These are phyloP conservation scores for Takifugu rubripes DNA, from an alignment of 2,797 vertebrate species.

Conservation along the genomic window DNA sequence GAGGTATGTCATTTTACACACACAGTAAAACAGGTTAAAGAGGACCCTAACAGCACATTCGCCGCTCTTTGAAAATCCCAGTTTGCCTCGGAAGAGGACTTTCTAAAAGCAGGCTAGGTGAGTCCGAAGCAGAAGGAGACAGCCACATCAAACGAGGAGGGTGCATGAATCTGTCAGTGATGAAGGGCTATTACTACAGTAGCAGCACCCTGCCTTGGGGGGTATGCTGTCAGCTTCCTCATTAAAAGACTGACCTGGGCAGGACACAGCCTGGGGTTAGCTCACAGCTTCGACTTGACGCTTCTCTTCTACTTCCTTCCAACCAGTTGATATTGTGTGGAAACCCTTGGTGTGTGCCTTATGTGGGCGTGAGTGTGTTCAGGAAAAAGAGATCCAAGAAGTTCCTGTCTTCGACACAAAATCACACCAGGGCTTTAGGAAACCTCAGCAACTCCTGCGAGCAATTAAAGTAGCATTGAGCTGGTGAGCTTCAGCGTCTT, in stretches of 20 bases:
- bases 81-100: conserved; percentile 46
- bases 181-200: conserved; percentile 75
- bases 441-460: conserved; percentile 64
- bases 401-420: conserved; percentile 60
- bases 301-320: conserved; percentile 12
- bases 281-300: conserved; percentile 20
- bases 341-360: neutral
- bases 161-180: conserved; percentile 74
- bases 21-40: conserved; percentile 61
- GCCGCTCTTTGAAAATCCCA: conserved; percentile 54
- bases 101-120: conserved; percentile 52
- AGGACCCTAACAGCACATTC: conserved; percentile 61
- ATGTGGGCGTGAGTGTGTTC: conserved; percentile 10
- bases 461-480: conserved; percentile 64
- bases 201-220: conserved; percentile 65
- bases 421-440: conserved; percentile 62
- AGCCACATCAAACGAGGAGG: conserved; percentile 70
- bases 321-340: neutral
- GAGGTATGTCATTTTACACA: conserved; percentile 55
- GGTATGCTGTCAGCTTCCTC: conserved; percentile 68
- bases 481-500: conserved; percentile 34
- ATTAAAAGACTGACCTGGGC: conserved; percentile 67
- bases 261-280: conserved; percentile 42
- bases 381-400: conserved; percentile 31
- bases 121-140: conserved; percentile 51